Conservation (phyloP, 2,888 invertebrate species). For the Bellardia bayeri region DNA sequence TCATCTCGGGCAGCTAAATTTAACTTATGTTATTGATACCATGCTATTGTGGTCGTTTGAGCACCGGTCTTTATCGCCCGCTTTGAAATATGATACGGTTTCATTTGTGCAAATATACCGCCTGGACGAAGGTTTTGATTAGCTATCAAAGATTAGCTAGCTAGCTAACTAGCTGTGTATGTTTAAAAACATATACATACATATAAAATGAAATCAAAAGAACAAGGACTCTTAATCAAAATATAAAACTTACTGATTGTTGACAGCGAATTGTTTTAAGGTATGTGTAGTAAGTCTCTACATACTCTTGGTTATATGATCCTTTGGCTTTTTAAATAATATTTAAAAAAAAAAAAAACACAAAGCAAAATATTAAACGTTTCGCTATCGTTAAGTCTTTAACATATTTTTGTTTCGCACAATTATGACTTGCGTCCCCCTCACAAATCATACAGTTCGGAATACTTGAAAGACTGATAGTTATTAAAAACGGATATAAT, state of each 20-base stretch:
- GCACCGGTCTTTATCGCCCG: constrained; percentile 74
- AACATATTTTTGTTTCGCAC: constrained; percentile 64
- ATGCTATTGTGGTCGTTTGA: constrained; percentile 73
- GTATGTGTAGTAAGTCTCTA: constrained; percentile 5
- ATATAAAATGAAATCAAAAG: constrained; percentile 54
- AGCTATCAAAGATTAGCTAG: constrained; percentile 72
- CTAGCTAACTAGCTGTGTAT: constrained; percentile 6
- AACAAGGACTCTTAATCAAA: constrained; percentile 68
- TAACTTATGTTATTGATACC: constrained; percentile 73
- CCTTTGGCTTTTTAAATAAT: constrained; percentile 56
- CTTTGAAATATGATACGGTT: constrained; percentile 73
- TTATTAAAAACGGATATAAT: constrained; percentile 63
- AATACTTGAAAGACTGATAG: constrained; percentile 63
- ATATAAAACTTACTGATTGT: constrained; percentile 64
- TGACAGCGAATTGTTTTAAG: constrained; percentile 46
- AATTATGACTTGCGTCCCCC: constrained; percentile 74
- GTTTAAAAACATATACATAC: constrained; percentile 3
- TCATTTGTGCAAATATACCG: constrained; percentile 71
- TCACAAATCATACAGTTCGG: constrained; percentile 66
- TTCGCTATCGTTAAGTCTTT: constrained; percentile 49
- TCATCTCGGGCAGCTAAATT: constrained; percentile 73
- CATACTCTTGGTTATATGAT: constrained; percentile 60
- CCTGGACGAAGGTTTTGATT: constrained; percentile 72
- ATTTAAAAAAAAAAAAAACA: constrained; percentile 6
- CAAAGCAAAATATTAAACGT: constrained; percentile 31